Evolutionary conservation across 1,140 invertebrate genomes (phyloP), one percentile per base, ranked within the genome.

Genomic region (Planococcus citri): DNA sequence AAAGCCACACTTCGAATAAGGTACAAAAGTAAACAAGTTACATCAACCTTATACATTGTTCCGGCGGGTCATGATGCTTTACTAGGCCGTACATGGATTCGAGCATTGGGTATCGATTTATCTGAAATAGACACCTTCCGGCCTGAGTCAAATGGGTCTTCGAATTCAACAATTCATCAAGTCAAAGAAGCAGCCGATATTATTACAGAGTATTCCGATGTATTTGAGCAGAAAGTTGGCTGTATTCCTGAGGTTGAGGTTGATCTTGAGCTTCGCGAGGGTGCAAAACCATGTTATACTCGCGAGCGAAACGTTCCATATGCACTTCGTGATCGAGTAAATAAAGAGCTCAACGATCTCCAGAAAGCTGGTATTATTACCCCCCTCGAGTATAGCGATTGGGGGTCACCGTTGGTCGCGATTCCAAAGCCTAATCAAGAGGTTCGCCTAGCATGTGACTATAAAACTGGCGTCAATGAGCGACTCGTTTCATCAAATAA

Each of bases 381-480:
- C 22, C 76, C 75, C 71, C n/a, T 69, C 20, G 71, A 74, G 69
- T 73, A 74, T 14, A 74, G 70, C 27, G 74, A 74, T 24, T 80
- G 78, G 78, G 78, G 75, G 10, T 74, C 77, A 33, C 79, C 78
- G 0, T 72, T 76, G 21, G 78, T 80, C 6, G 74, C 76, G 0
- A 74, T 80, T n/a, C 64, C 76, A 6, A 80, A 80, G 73, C 58
- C 73, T 21, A 72, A 78, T 70, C 75, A 74, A 57, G 70, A 29
- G 20, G 74, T 80, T 14, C 71, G 76, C 10, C 76, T 83, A 29
- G 82, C 80, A 73, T 76, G 74, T 0, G 81, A 84, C 74, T 83
- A 80, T 75, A 79, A 81, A 72, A 72, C 73, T 6, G 33, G 64
- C 1, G 68, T 82, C 6, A 74, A 74, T 60, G n/a, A 20, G 10